Evolutionary conservation across 2,797 vertebrate species (phyloP), one percentile per base, ranked within the genome.

Genomic region (Gobionotothen gibberifrons): DNA sequence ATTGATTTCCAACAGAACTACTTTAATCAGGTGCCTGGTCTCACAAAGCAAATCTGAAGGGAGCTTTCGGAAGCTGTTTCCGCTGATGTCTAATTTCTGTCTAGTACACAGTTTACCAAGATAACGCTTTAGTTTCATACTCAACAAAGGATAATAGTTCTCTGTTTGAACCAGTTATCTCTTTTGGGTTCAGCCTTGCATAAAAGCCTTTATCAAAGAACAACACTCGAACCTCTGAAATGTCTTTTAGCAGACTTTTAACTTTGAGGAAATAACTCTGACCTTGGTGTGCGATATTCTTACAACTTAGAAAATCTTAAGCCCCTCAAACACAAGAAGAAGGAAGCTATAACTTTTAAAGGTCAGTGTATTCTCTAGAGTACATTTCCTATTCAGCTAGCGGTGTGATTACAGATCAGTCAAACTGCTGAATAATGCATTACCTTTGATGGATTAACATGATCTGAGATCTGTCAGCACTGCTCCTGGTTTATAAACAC

Each of bases 381-480:
- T 49, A 48, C 56, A 64, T 79, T 63, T 77, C 8, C 64, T 62
- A 51, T 3, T 80, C 40, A 78, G 54, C n/a, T 72, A 71, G 80
- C 47, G 58, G 46, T 81, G 76, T 60, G 76, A 85, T 84, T 74
- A 42, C 32, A 1, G 59, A 86, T 81, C 52, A 78, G 68, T 81
- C 79, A 32, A 85, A 55, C 29, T 46, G 79, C 58, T 91, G 74
- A 92, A 90, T 89, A 87, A 89, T 88, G 68, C 72, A 89, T 87
- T 22, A 89, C 49, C 59, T 53, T 9, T 57, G 67, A 84, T 78
- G 62, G 59, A 78, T 78, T 47, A 72, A 77, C 49, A 60, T 69
- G 62, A 85, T 79, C 79, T 59, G 36, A 48, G 64, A 82, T 75
- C 29, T 58, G 63, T 86, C 72, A 74, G 55, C 69, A 39, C 63